Evolutionary conservation across 2,888 invertebrate genomes (phyloP).

Genomic region (Pinctada fucata): DNA sequence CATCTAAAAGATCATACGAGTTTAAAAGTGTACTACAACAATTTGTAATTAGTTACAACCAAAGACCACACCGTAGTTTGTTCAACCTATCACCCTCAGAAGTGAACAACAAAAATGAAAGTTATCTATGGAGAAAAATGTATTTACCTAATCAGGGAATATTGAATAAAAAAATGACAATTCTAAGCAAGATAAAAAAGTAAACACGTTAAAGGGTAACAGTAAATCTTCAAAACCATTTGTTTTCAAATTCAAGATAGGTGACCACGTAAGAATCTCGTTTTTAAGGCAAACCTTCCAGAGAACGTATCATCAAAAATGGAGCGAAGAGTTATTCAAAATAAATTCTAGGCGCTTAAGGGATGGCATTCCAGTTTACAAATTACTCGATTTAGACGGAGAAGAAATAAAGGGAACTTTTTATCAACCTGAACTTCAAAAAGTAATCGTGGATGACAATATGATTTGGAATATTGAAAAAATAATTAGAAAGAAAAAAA

Average conservation of each 20-base stretch:
- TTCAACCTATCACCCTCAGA: not conserved
- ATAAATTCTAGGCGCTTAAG: no score
- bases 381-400: no score
- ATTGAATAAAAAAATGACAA: not conserved
- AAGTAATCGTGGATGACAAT: no score
- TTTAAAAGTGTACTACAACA: conserved; percentile 25
- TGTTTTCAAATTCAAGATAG: conserved; percentile 36
- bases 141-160: no score
- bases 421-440: no score
- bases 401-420: no score
- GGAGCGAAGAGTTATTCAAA: conserved; percentile 40
- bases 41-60: conserved; percentile 23
- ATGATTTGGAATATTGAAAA: no score
- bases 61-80: conserved; percentile 7
- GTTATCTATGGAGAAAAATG: conserved; percentile 2
- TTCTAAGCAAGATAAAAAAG: not conserved
- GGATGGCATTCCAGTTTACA: no score
- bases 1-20: conserved; percentile 19
- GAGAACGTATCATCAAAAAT: conserved; percentile 44
- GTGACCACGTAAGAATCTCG: conserved; percentile 36
- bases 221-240: conserved; percentile 14
- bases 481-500: no score
- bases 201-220: not conserved
- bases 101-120: conserved; percentile 17
- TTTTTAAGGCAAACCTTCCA: conserved; percentile 35